Percentiles rank a stretch among this genome's conserved stretches.
Conservation (phyloP, 2,888 invertebrate species). For the Hoplodrina blanda region DNA sequence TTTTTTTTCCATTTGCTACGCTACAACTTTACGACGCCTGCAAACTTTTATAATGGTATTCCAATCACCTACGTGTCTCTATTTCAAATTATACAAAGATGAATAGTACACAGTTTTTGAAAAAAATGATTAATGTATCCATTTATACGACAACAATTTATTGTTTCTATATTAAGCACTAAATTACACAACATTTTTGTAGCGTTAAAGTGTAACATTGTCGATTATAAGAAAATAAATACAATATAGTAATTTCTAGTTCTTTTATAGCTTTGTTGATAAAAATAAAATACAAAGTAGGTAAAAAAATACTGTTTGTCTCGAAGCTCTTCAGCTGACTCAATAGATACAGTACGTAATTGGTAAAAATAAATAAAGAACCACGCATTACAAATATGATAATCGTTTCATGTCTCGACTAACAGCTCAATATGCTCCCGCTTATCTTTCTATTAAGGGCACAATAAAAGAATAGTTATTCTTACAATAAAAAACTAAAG, state of each 20-base stretch:
- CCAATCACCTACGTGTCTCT: slow-evolving; percentile 42
- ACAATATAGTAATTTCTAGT: not conserved
- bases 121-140: slow-evolving; percentile 24
- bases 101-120: slow-evolving; percentile 9
- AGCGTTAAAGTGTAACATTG: slow-evolving; percentile 3
- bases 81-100: slow-evolving; percentile 27
- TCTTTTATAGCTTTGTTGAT: slow-evolving; percentile 3
- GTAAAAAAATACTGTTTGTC: not conserved
- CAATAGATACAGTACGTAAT: slow-evolving; percentile 2
- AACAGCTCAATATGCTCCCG: slow-evolving; percentile 34
- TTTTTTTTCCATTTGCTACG: slow-evolving; percentile 49
- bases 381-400: slow-evolving; percentile 20
- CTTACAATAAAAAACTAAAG: slow-evolving; percentile 13
- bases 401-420: slow-evolving; percentile 16
- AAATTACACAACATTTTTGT: slow-evolving; percentile 1
- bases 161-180: slow-evolving; percentile 10
- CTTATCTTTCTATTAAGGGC: not conserved
- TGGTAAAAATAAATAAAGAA: slow-evolving; percentile 5
- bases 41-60: slow-evolving; percentile 12
- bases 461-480: slow-evolving; percentile 21
- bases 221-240: slow-evolving; percentile 1
- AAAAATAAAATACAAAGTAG: slow-evolving; percentile 6
- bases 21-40: slow-evolving; percentile 13
- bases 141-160: slow-evolving; percentile 23
- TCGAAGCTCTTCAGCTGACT: not conserved